Base-by-base conservation (phyloP, 2,888 invertebrate species). In the Tridacna crocea region DNA sequence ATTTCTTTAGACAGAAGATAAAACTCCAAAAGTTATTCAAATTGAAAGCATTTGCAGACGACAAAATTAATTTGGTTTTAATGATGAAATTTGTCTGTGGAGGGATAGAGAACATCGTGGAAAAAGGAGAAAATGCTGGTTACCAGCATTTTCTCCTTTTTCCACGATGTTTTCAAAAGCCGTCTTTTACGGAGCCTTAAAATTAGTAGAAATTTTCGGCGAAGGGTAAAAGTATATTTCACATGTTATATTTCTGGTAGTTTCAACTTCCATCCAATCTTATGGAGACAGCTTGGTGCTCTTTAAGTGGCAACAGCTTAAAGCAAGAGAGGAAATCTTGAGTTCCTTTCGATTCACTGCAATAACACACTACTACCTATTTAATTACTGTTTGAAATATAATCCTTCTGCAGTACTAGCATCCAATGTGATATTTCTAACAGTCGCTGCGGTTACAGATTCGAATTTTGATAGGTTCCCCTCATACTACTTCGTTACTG, bases 351-450 rank as follows among this genome's bases (percentile, higher is more conserved):
- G 11, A 26, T 17, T 70, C 22, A 26, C 24, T 70, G 22, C 51
- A 48, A 70, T 46, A 70, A 19, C 26, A 8, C 13, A 12, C 10
- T 51, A 51, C 22, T 51, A 8, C 11, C 22, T 2, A n/a, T 24
- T 10, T 22, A 13, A 47, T 26, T 51, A 51, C 47, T 0, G 13
- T 22, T 19, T 46, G 13, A n/a, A 24, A 70, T 51, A 22, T 10
- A 12, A 12, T 22, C 48, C 15, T 70, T 70, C 47, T 68, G 51
- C 51, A 15, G 22, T 26, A 22, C 4, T 22, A 3, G 13, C 22
- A 15, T 48, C 48, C 51, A 51, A 70, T 70, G 70, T 70, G 70
- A 70, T 48, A 70, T 70, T 70, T 70, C 70, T 70, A 4, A 70
- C 70, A 70, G 51, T 70, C 70, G 24, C 48, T 70, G 70, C 70